phyloP scores from a whole-genome alignment of 2,797 vertebrate genomes.

The Tauraco hartlaubi region DNA sequence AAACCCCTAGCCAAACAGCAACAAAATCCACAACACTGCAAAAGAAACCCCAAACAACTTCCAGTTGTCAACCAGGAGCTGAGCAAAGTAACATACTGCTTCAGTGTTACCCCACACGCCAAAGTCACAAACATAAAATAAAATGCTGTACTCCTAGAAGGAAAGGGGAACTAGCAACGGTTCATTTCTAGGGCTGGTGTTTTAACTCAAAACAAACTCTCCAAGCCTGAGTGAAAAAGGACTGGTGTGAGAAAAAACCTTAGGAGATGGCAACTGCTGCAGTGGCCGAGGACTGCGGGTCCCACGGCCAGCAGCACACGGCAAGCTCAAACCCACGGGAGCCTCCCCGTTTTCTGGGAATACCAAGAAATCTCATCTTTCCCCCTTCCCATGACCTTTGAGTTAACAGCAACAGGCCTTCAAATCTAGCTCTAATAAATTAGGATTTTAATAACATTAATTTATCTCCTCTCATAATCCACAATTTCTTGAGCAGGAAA shows the following conservation, averaged over 20 bases:
- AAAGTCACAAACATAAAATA: neutral
- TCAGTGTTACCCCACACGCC: rapidly evolving
- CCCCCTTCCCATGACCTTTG: neutral
- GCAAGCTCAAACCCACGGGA: neutral
- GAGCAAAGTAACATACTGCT: neutral
- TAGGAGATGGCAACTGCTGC: rapidly evolving
- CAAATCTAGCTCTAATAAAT: neutral
- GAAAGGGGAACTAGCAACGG: neutral
- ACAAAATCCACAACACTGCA: neutral
- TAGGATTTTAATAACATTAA: neutral
- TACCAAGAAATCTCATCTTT: neutral
- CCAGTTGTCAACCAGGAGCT: neutral
- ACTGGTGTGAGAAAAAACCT: neutral
- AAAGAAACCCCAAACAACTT: neutral
- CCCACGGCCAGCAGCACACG: neutral
- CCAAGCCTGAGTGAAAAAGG: neutral
- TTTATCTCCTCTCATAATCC: neutral
- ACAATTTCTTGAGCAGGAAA: neutral
- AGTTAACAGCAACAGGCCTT: neutral
- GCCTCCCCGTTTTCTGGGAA: neutral
- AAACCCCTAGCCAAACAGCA: neutral
- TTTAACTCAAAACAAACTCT: neutral
- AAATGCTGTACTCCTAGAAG: neutral
- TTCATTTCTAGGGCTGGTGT: neutral
- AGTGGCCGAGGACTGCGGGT: rapidly evolving